Base-by-base conservation (phyloP, 2,888 invertebrate species). In the Drosophila mayaguana region DNA sequence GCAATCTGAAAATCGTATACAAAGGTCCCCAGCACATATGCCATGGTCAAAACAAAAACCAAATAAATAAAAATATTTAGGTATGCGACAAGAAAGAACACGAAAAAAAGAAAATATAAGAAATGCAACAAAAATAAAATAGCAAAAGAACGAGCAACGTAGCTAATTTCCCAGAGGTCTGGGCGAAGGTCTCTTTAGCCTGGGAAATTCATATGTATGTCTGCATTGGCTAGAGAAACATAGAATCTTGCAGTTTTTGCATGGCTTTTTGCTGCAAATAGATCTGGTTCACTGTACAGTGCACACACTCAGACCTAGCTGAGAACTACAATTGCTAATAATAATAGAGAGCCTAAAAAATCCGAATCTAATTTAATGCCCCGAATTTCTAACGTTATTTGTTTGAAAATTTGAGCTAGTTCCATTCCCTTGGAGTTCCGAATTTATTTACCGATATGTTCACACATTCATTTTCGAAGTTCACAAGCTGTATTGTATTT, bases 111-210 rank as follows among this genome's bases (percentile, higher is more conserved):
- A 57, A 57, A 51, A 66, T 56, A 36, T 71, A 67, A 72, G 55
- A 64, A 63, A 55, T 65, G 57, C 50, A 18, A 51, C 61, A 69
- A n/a, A 57, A 54, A 43, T 42, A 59, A 71, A 38, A 63, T 46
- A 38, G 22, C 59, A 46, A 40, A 45, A 45, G 54, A 59, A 57
- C 40, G 59, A 65, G 57, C 46, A 72, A 28, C 70, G 53, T 50
- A 62, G 69, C 63, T 81, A 73, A 74, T 71, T 79, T 57, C 36
- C 20, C 72, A 63, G 51, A 78, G 78, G 77, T 80, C 76, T 81
- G 68, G 72, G 78, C 72, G 70, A 80, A 75, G 84, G 75, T 71
- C 56, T 72, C 12, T n/a, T 28, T 36, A 38, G 68, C 36, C 34
- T 43, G 43, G 36, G 45, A n/a, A 25, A 43, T 28, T 7, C 6